Evolutionary conservation across 2,888 invertebrate species (phyloP), one percentile per base, ranked within the genome.

Genomic region (Lepidochrysops patricia): DNA sequence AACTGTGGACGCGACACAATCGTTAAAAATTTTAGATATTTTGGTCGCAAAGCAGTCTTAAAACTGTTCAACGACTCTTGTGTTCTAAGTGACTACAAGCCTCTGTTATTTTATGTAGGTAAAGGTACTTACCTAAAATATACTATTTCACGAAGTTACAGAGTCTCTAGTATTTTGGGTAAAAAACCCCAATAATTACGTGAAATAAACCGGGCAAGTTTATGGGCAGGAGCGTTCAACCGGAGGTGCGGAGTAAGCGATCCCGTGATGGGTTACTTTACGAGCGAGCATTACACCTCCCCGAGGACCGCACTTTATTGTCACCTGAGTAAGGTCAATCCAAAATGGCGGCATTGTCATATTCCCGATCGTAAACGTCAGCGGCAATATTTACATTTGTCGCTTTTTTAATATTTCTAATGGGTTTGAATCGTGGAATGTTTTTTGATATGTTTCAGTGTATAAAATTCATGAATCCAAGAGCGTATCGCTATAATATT

Each of bases 321-420:
- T 75, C 82, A 82, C 84, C 87, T 86, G 85, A 84, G 79, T 86
- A 84, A 86, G 84, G 77, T 75, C 72, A 77, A 84, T 82, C 69
- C 69, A 73, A 69, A 66, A 68, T 64, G 67, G 67, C 66, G 65
- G 64, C 66, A 43, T 43, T 43, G 43, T 67, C 67, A 66, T 66
- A 64, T 64, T 68, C 66, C 65, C 61, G 59, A 56, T 43, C 43
- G 43, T 43, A 43, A 43, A 43, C 43, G 43, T 43, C 43, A 29
- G 29, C 29, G 43, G 19, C 43, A 43, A 43, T 43, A 43, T 43
- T 43, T 43, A 43, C 43, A 43, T 9, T 43, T 43, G 12, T 4
- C 19, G 43, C n/a, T 43, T 43, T 43, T 43, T 43, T 43, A 43
- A 43, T 43, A 9, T 43, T 19, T 43, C 9, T 43, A 43, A 43